Percentiles rank a stretch among this genome's conserved stretches.
Conservation (phyloP, 2,113 vertebrate genomes). For the Eupsittula cactorum region DNA sequence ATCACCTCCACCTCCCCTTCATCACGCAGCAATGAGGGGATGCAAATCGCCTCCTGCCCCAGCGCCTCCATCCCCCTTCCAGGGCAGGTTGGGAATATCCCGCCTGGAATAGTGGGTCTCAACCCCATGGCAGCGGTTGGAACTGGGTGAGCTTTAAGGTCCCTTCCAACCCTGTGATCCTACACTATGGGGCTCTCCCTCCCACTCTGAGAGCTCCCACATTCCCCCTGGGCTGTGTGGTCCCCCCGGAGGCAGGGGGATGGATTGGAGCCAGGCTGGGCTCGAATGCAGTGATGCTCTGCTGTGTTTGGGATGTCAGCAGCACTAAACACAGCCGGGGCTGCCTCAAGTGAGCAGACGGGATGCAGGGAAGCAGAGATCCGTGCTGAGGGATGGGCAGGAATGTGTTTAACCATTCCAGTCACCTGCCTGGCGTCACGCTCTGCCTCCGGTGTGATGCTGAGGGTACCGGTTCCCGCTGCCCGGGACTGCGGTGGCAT, state of each 20-base stretch:
- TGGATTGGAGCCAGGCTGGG: not conserved
- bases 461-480: not conserved
- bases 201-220: not conserved
- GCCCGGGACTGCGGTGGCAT: not conserved
- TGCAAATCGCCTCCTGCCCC: not conserved
- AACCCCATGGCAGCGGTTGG: not conserved
- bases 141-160: not conserved
- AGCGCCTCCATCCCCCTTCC: fast-evolving
- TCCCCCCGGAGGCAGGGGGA: not conserved
- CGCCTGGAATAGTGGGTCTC: not conserved
- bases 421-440: not conserved
- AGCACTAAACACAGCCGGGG: not conserved
- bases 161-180: fast-evolving
- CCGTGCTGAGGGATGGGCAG: not conserved
- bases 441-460: not conserved
- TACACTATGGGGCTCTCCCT: not conserved
- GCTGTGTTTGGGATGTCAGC: not conserved
- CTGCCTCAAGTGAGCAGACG: fast-evolving
- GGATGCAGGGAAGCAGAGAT: not conserved
- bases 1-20: not conserved
- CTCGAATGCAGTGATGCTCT: fast-evolving
- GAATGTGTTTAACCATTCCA: constrained; percentile 3
- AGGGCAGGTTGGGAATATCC: not conserved
- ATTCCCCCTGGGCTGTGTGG: not conserved
- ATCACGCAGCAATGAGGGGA: fast-evolving